These are phyloP conservation scores for Athripsodes cinereus DNA, from an alignment of 2,888 invertebrate genomes.

Conservation along the genomic window DNA sequence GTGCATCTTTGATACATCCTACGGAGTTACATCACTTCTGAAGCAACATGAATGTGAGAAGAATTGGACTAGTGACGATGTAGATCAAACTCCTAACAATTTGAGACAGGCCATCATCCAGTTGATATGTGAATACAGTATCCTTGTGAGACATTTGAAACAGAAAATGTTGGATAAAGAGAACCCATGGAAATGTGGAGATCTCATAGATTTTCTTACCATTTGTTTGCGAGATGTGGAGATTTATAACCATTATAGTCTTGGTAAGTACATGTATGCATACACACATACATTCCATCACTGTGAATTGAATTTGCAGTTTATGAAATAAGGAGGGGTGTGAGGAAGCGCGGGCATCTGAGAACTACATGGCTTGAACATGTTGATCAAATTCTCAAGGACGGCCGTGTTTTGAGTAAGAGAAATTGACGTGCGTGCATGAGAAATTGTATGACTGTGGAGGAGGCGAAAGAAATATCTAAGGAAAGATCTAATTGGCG, in stretches of 20 bases:
- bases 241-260: constrained; percentile 45
- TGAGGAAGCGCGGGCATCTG: no score
- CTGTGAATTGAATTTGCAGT: no score
- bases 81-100: constrained; percentile 13
- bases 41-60: constrained; percentile 15
- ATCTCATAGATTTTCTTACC: constrained; percentile 26
- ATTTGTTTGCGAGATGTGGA: constrained; percentile 41
- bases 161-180: not conserved
- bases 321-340: no score
- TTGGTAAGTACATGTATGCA: no score
- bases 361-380: no score
- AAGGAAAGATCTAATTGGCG: no score
- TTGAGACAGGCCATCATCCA: constrained; percentile 13
- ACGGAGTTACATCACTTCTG: constrained; percentile 16
- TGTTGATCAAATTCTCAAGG: no score
- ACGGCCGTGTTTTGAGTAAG: no score
- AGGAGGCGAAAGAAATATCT: no score
- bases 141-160: constrained; percentile 1
- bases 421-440: no score
- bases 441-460: no score
- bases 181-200: constrained; percentile 4
- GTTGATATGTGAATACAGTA: constrained; percentile 17
- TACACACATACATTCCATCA: no score
- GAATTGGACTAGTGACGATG: constrained; percentile 14
- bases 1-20: constrained; percentile 16